These are phyloP conservation scores for Sarcophaga caerulescens DNA, from an alignment of 2,888 invertebrate species.

Conservation along the genomic window DNA sequence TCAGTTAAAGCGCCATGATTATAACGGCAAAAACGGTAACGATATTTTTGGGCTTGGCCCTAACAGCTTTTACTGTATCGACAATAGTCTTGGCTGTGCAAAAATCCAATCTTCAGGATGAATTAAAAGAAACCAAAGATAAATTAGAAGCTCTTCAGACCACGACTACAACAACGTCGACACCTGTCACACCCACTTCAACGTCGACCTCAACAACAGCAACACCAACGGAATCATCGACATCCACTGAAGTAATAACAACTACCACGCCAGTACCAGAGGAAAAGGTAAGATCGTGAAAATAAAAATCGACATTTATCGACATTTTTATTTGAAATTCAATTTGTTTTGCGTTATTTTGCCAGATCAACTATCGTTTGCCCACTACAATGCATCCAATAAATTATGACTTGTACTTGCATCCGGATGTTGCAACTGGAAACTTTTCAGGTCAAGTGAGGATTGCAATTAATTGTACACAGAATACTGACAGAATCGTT, in stretches of 20 bases:
- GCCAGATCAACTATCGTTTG: slow-evolving; percentile 81
- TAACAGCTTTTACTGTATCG: slow-evolving; percentile 82
- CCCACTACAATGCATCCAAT: slow-evolving; percentile 84
- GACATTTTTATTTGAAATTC: too few relatives aligned
- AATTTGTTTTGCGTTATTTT: too few relatives aligned
- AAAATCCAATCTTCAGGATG: slow-evolving; percentile 75
- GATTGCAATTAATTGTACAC: slow-evolving; percentile 81
- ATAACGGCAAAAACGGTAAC: slow-evolving; percentile 76
- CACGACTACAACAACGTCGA: slow-evolving; percentile 65
- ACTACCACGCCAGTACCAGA: slow-evolving; percentile 38
- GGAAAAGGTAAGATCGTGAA: slow-evolving; percentile 47
- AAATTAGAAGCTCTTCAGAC: slow-evolving; percentile 71
- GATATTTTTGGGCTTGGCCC: slow-evolving; percentile 75
- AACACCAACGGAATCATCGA: slow-evolving; percentile 15
- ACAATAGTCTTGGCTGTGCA: slow-evolving; percentile 83
- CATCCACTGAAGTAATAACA: slow-evolving; percentile 2
- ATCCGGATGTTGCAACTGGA: slow-evolving; percentile 85
- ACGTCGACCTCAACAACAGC: slow-evolving; percentile 45
- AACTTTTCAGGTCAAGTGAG: slow-evolving; percentile 83
- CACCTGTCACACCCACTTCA: slow-evolving; percentile 5
- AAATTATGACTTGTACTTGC: slow-evolving; percentile 86
- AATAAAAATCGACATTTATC: background rate
- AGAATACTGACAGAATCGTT: slow-evolving; percentile 82
- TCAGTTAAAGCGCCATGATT: slow-evolving; percentile 72
- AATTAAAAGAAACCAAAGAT: slow-evolving; percentile 73